Evolutionary conservation across 2,888 invertebrate genomes (phyloP).

Genomic region (Temnothorax ravouxi): DNA sequence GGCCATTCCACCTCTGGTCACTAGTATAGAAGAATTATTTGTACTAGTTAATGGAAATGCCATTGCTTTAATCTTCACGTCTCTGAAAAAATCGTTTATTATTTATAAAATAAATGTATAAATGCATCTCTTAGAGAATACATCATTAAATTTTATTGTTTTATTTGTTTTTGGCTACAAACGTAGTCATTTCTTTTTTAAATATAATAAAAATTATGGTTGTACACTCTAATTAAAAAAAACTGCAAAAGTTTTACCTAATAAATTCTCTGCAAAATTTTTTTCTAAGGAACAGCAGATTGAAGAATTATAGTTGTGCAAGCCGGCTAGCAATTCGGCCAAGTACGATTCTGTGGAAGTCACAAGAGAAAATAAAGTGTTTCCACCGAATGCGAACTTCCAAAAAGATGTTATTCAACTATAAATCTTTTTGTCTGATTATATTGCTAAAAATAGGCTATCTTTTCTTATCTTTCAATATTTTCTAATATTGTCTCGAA

Average conservation of each 20-base stretch:
- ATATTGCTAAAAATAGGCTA: not conserved
- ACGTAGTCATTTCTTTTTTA: not conserved
- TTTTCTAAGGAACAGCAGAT: not conserved
- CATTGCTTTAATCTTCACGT: not conserved
- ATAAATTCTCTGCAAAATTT: not conserved
- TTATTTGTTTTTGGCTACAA: not conserved
- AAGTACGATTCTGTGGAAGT: not conserved
- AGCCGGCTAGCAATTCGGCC: not conserved
- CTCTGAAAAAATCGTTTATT: conserved; percentile 4
- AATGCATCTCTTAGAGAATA: not conserved
- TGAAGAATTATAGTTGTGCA: not conserved
- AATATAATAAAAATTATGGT: not conserved
- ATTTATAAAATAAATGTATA: not conserved
- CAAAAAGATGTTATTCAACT: not conserved
- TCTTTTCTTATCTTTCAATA: not conserved
- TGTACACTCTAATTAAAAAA: not conserved
- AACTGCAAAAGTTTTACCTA: not conserved
- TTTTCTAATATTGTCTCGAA: not conserved
- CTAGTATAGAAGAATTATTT: conserved; percentile 56
- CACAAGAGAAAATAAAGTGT: not conserved
- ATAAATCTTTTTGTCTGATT: not conserved
- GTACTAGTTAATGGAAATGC: conserved; percentile 57
- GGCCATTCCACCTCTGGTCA: conserved; percentile 2
- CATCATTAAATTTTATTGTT: not conserved
- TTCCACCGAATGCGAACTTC: not conserved